phyloP scores from a whole-genome alignment of 2,113 vertebrate genomes.

The Trachemys scripta region DNA sequence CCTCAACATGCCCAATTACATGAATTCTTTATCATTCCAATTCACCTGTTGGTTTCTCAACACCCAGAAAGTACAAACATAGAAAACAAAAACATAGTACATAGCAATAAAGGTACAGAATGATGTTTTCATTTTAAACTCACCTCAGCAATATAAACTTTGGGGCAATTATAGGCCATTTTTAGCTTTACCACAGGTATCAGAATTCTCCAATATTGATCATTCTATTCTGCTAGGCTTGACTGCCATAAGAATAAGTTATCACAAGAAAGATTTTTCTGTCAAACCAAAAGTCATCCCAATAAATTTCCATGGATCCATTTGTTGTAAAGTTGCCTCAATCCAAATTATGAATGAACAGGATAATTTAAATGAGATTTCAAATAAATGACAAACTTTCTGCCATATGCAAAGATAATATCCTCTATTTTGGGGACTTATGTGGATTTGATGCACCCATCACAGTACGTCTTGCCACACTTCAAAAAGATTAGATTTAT shows the following conservation, averaged over 20 bases:
- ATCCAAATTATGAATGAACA: background rate
- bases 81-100: background rate
- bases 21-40: background rate
- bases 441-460: background rate
- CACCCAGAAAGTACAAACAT: background rate
- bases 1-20: background rate
- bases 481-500: background rate
- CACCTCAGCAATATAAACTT: background rate
- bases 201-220: conserved; percentile 7
- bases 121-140: background rate
- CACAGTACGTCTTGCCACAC: background rate
- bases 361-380: background rate
- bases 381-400: background rate
- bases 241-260: background rate
- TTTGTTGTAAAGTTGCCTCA: background rate
- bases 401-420: background rate
- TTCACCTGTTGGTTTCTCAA: background rate
- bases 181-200: background rate
- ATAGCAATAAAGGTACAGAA: conserved; percentile 6
- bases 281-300: background rate
- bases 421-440: background rate
- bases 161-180: background rate
- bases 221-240: background rate
- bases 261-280: background rate
- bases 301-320: background rate